Base-by-base conservation (phyloP, 2,113 vertebrate genomes). In the Pelecanoides urinatrix region DNA sequence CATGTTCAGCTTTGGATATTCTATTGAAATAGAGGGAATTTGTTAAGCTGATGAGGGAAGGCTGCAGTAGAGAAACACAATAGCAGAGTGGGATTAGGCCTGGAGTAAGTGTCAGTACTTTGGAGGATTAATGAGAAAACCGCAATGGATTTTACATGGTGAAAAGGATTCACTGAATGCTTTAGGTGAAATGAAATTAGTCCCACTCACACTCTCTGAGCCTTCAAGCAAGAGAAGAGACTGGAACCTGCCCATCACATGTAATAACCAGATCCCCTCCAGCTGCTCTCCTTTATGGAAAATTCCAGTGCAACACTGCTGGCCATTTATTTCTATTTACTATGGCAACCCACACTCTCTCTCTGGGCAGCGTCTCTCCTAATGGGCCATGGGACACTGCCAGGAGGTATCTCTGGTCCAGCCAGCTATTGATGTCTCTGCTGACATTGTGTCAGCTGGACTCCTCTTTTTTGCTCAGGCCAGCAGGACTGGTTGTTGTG, bases 51-150 rank as follows among this genome's bases (percentile, higher is more conserved):
- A 97, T 97, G 97, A 97, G 79, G 95, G 94, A 95, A 97, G 88
- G 95, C 94, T 94, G 94, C 94, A 97, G 94, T 13, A 72, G 75
- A 86, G 94, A 96, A 96, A 95, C 90, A 97, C 96, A 97, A 97
- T 96, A 97, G 97, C 83, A 20, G 88, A 95, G 97, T 73, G 85
- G 96, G 97, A 97, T 97, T 97, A 97, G 94, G 95, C 94, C 94
- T 94, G 91, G 94, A 97, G 96, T 96, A 95, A 97, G 95, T 96
- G 94, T 93, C 95, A 97, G 96, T 92, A 93, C 91, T 97, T 95
- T 47, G 91, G 90, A 97, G 96, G 96, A 97, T 97, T 97, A 97
- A 97, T 97, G 87, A 97, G 96, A 92, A 97, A 96, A 94, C 90
- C 87, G 94, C 90, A 81, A 97, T 92, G 96, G 96, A 97, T 97